Percentiles rank a stretch among this genome's conserved stretches.
Conservation (phyloP, 2,888 invertebrate species). For the Aradus depressus region DNA sequence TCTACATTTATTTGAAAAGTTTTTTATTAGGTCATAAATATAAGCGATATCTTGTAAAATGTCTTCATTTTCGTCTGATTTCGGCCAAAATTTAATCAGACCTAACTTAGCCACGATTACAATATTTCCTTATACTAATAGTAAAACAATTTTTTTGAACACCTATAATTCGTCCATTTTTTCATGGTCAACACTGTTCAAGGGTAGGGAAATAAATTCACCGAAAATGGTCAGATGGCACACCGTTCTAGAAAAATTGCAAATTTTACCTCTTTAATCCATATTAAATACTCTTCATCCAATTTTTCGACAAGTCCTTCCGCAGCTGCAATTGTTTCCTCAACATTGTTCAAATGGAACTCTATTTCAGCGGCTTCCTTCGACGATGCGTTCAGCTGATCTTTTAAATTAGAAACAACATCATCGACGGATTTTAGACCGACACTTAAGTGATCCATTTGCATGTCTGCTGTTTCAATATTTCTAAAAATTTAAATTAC, state of each 20-base stretch:
- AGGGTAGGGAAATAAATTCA: too few species aligned
- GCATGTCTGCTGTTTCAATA: slow-evolving; percentile 66
- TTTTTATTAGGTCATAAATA: too few species aligned
- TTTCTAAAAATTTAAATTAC: slow-evolving; percentile 49
- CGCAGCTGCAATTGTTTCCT: slow-evolving; percentile 64
- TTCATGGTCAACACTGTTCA: too few species aligned
- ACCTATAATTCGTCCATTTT: too few species aligned
- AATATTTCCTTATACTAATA: too few species aligned
- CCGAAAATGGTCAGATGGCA: too few species aligned
- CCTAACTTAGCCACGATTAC: too few species aligned
- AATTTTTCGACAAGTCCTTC: slow-evolving; percentile 74
- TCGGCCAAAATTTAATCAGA: too few species aligned
- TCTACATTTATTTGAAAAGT: too few species aligned
- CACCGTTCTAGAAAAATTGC: neutral
- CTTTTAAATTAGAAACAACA: slow-evolving; percentile 64
- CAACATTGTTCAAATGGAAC: slow-evolving; percentile 63
- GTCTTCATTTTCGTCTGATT: too few species aligned
- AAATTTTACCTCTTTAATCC: slow-evolving; percentile 58
- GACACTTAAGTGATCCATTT: slow-evolving; percentile 63
- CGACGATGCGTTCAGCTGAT: slow-evolving; percentile 71
- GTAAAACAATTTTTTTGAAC: too few species aligned
- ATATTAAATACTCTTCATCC: slow-evolving; percentile 76
- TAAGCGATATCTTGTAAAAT: too few species aligned
- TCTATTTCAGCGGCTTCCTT: slow-evolving; percentile 91
- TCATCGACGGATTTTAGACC: slow-evolving; percentile 71